Base-by-base conservation (phyloP, 1,140 invertebrate species). In the Ceratina japonica region DNA sequence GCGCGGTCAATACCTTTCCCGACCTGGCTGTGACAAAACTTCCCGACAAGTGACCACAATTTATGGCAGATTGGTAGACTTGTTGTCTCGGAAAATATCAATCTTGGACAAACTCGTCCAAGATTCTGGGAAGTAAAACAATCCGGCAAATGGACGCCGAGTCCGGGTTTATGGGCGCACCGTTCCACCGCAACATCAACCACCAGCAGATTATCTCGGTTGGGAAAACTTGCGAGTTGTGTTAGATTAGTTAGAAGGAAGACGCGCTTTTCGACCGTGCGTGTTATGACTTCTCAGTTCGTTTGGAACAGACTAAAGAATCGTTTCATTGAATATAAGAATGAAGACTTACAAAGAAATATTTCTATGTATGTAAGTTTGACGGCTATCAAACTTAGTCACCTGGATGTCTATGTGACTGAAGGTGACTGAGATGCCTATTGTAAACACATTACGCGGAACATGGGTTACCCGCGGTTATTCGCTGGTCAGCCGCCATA, bases 41-140 rank as follows among this genome's bases (percentile, higher is more conserved):
- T 65, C 18, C 63, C 27, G 4, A 20, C 37, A 37, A n/a, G n/a
- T 64, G 18, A 15, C n/a, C 31, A 65, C n/a, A 44, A 65, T 65
- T 65, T 65, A 65, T 65, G 18, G 31, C 16, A 44, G 18, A 13
- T 7, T 44, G 27, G n/a, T 1, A 44, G 37, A 65, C 18, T 65
- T 44, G 13, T 65, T 65, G 63, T 65, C 31, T 20, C 3, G 31
- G n/a, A 44, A 65, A 31, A 44, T 44, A 37, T 20, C 31, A 20
- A 65, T 44, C n/a, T 16, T 63, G 27, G 31, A 63, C 31, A 65
- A 44, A 31, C 31, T 65, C 37, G 37, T 65, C 63, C 63, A 65
- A 65, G 63, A 65, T 65, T 65, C 18, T 15, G 27, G 63, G 31
- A 65, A 65, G 63, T 65, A 65, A 65, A 65, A 44, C 63, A 65